phyloP scores from a whole-genome alignment of 2,888 invertebrate species.

The Cephus pygmeus region DNA sequence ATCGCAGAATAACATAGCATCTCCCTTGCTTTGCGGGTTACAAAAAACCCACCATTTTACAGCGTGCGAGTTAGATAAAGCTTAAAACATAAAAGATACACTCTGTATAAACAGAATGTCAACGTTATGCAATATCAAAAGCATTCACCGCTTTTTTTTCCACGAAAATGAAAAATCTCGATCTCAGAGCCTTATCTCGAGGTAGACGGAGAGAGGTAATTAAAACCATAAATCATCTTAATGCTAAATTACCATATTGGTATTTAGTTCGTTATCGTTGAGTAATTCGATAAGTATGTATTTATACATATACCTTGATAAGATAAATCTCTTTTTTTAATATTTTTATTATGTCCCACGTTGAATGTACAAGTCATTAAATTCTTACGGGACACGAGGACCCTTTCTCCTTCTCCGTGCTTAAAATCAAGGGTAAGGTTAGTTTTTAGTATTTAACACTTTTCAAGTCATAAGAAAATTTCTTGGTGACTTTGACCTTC shows the following conservation, averaged over 20 bases:
- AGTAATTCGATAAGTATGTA: not conserved
- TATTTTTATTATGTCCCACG: not conserved
- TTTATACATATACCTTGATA: not conserved
- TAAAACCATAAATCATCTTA: not conserved
- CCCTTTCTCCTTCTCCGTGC: not conserved
- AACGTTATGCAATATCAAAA: not conserved
- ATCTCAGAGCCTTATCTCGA: not conserved
- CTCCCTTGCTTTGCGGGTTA: not conserved
- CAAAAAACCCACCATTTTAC: constrained; percentile 22
- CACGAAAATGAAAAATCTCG: not conserved
- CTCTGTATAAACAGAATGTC: not conserved
- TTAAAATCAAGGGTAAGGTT: not conserved
- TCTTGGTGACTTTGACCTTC: not conserved
- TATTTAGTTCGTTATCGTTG: not conserved
- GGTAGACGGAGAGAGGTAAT: not conserved
- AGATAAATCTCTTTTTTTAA: not conserved
- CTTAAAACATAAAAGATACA: constrained; percentile 5
- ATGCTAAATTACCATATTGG: not conserved
- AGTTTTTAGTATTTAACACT: not conserved
- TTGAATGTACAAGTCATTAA: not conserved
- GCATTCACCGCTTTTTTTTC: not conserved
- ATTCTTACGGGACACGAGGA: not conserved
- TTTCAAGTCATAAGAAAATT: not conserved
- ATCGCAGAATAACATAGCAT: not conserved
- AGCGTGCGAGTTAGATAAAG: constrained; percentile 34